A percentile compares a stretch with the other conserved stretches of the same genome.
These are phyloP conservation scores for Baryphthengus martii DNA, from an alignment of 2,113 vertebrate genomes.

Conservation along the genomic window DNA sequence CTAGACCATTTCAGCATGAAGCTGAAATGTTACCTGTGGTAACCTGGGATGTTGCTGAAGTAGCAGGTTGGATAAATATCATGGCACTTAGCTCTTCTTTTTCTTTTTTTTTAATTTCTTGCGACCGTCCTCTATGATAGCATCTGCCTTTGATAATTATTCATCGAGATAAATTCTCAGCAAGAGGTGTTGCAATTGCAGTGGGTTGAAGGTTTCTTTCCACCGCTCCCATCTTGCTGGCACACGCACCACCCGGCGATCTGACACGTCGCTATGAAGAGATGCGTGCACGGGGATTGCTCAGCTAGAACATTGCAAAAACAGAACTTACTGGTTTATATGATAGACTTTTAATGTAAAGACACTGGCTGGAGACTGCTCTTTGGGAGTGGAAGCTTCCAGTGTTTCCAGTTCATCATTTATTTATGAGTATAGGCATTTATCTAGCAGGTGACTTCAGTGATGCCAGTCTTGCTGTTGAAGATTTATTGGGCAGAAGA, in stretches of 20 bases:
- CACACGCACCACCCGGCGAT: neutral
- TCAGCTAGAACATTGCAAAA: slow-evolving; percentile 44
- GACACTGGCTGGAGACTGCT: neutral
- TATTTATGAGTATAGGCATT: neutral
- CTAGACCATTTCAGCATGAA: neutral
- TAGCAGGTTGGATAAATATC: neutral
- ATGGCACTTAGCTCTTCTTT: neutral
- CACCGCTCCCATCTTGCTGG: neutral
- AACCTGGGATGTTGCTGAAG: neutral
- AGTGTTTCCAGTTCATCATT: neutral
- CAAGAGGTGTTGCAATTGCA: slow-evolving; percentile 13
- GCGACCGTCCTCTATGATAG: neutral
- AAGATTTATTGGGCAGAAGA: neutral
- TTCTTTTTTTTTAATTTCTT: no score
- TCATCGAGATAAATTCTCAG: neutral
- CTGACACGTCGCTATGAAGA: slow-evolving; percentile 6
- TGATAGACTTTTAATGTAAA: neutral
- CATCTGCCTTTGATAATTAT: neutral
- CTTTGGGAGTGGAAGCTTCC: neutral
- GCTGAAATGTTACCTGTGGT: neutral
- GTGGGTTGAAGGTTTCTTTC: neutral
- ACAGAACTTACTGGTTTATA: accelerated
- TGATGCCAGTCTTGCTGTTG: neutral
- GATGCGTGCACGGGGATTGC: neutral
- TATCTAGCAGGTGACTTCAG: neutral